Base-by-base conservation (phyloP, 2,888 invertebrate genomes). In the Adelognathus sp. region DNA sequence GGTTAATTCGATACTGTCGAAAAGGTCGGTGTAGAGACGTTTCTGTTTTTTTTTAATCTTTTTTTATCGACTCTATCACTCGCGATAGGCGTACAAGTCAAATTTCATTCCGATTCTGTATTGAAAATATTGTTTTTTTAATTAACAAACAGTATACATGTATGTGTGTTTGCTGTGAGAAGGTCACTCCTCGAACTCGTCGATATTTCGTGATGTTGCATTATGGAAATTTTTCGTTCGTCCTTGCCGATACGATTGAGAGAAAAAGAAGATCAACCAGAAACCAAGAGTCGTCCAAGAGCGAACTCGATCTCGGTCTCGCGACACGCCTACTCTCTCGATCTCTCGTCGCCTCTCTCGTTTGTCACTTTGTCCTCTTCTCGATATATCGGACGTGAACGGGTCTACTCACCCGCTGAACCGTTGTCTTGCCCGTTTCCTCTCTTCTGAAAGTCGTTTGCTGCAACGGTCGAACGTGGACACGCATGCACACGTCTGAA, bases 191-290 rank as follows among this genome's bases (percentile, higher is more conserved):
- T 18, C 44, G 44, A 67, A 44, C 44, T 39, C 58, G 50, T n/a
- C 39, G 58, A 52, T 61, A 60, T 36, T 33, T 52, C 24, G 72
- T n/a, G n/a, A 58, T 61, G n/a, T 21, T 27, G 46, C 46, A 58
- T 70, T 70, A 64, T 70, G 76, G 70, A 39, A 70, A 76, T 70
- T 64, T 58, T 29, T 39, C 54, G 39, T 1, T 39, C 52, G 31
- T 46, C 66, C 66, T 66, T 58, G 67, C 50, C 16, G 11, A 50
- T n/a, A 31, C 14, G 61, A 61, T 36, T 29, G 16, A 41, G 27
- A 54, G 56, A 16, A 36, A 6, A 14, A 18, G 18, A 60, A 27
- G 3, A 11, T 33, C 3, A 70, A 44, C 11, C 27, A 44, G 7
- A 41, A 56, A 56, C 16, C 9, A 16, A 24, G 3, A 6, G 9